These are phyloP conservation scores for Turritopsis rubra DNA, from an alignment of 30 jellyfish, hydroid and myxozoan genomes.

Conservation along the genomic window DNA sequence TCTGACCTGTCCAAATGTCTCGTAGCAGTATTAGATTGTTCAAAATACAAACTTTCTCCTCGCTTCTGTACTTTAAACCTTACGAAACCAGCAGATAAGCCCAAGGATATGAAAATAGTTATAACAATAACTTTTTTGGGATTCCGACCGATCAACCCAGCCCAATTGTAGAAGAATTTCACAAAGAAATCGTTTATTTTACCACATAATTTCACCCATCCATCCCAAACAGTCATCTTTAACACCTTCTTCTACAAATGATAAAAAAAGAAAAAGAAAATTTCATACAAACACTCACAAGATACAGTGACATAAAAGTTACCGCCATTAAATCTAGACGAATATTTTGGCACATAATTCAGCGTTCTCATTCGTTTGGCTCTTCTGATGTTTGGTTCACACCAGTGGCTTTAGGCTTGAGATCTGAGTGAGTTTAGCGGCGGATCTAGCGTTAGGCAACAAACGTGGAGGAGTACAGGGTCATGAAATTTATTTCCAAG, in stretches of 20 bases:
- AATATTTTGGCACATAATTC: too few species aligned
- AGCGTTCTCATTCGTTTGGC: too few species aligned
- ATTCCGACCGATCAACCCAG: slow-evolving; percentile 36
- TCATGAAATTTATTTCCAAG: too few species aligned
- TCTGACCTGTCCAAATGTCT: slow-evolving; percentile 47
- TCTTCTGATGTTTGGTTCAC: too few species aligned
- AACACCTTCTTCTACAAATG: background rate
- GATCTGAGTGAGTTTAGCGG: too few species aligned
- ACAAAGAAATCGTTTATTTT: slow-evolving; percentile 21
- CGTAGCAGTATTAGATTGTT: slow-evolving; percentile 54
- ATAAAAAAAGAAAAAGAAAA: too few species aligned
- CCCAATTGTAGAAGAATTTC: slow-evolving; percentile 39
- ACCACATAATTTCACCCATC: slow-evolving; percentile 17
- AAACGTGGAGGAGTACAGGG: too few species aligned
- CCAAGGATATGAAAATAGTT: slow-evolving; percentile 38
- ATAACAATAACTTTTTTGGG: slow-evolving; percentile 31
- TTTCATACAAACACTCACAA: background rate
- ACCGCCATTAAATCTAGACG: too few species aligned
- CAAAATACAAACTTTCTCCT: slow-evolving; percentile 55
- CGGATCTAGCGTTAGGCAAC: too few species aligned
- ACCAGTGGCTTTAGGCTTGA: too few species aligned
- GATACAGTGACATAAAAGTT: background rate
- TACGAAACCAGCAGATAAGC: slow-evolving; percentile 50
- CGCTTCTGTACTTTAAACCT: slow-evolving; percentile 50
- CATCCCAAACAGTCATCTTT: slow-evolving; percentile 12